Base-by-base conservation (phyloP, 2,888 invertebrate species). In the Agonopterix heracliana region DNA sequence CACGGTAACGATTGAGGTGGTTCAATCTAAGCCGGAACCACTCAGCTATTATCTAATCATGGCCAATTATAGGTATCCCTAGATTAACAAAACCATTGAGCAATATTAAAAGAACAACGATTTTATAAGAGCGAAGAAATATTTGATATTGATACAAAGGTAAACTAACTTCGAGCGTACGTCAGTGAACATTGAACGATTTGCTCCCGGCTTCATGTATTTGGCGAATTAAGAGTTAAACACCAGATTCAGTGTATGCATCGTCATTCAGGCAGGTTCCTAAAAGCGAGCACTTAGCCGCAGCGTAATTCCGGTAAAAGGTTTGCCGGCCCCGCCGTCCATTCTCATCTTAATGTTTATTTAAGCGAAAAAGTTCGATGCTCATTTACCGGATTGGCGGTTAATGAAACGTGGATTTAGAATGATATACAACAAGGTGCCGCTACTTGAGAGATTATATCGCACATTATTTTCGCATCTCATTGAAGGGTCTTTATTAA, bases 291-390 rank as follows among this genome's bases (percentile, higher is more conserved):
- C 76, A 80, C 78, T 84, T 81, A 75, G 71, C 76, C 69, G 63
- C 68, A 60, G 68, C 74, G 78, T 81, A 81, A 86, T 85, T 82
- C 76, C 78, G 71, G 78, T 82, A 84, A 85, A 84, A 83, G 81
- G 79, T 74, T 77, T 65, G 59, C 64, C 65, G 71, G 70, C 60
- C 68, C 60, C 64, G 60, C 65, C 71, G 74, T 78, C 70, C 74
- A 75, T 81, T 81, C 73, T 75, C 74, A 70, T 80, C 76, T 76
- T 81, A 80, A 83, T 83, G 81, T 82, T 82, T 81, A 80, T 84
- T 81, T 84, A 79, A 83, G 81, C 78, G 81, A 79, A 83, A 82
- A 82, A 82, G 68, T 82, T 83, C 71, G 71, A 71, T 68, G 69
- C 71, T 83, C 79, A 82, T 84, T 83, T 82, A 77, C 75, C 59